A percentile compares a stretch with the other conserved stretches of the same genome.
These are phyloP conservation scores for Microtus ochrogaster DNA, from an alignment of 2,113 vertebrate genomes.

Conservation along the genomic window DNA sequence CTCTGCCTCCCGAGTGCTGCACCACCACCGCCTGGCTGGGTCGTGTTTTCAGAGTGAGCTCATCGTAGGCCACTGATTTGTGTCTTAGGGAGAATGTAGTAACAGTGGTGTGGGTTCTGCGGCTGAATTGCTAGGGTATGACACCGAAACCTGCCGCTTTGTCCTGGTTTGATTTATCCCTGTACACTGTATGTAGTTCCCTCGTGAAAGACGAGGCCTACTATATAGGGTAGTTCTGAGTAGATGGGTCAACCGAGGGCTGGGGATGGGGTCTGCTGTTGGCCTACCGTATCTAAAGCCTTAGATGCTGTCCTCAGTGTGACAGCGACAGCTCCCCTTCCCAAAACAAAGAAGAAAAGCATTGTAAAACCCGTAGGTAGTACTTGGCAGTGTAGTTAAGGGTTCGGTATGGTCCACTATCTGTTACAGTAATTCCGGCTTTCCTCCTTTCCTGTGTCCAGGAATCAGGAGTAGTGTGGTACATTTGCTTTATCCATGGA, in stretches of 20 bases:
- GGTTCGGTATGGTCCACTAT: neutral
- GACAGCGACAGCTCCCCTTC: no score
- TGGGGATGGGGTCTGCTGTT: neutral
- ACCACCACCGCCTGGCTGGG: no score
- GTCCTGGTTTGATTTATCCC: neutral
- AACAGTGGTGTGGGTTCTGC: neutral
- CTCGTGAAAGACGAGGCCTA: neutral
- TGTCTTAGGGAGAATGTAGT: neutral
- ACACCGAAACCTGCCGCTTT: neutral
- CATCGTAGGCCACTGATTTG: slow-evolving; percentile 11
- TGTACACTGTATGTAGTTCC: neutral
- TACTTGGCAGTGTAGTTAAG: neutral
- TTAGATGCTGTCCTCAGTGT: neutral
- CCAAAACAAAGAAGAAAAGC: no score
- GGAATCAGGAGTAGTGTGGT: neutral
- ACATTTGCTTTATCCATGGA: neutral
- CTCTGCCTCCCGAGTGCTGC: no score
- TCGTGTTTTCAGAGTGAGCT: neutral
- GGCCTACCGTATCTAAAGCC: neutral
- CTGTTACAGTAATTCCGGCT: slow-evolving; percentile 1
- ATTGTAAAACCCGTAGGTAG: neutral
- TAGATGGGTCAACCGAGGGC: neutral
- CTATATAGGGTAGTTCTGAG: neutral
- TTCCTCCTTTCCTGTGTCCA: neutral
- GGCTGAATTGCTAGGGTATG: neutral